Evolutionary conservation across 2,797 vertebrate species (phyloP), one percentile per base, ranked within the genome.

Genomic region (Spondyliosoma cantharus): DNA sequence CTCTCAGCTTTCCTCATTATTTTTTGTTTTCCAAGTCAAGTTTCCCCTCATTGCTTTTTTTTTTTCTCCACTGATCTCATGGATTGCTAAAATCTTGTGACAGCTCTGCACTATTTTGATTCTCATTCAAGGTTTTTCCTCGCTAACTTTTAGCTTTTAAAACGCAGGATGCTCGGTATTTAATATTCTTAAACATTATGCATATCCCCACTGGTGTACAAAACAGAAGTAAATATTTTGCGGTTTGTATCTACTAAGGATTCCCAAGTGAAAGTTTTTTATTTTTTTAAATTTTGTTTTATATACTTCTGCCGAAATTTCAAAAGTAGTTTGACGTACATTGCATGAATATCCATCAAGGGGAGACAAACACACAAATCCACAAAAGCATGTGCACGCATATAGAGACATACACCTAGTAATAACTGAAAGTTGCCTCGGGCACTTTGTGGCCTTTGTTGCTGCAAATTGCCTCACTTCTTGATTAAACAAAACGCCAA

Each of bases 401-500:
- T 13, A 60, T 14, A 45, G 81, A 80, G 61, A 80, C 71, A 67
- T 20, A 76, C 46, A 25, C 62, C 71, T 71, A 84, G 76, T 83
- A 68, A 82, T 76, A 78, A 75, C 71, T 71, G 45, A 84, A 85
- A 81, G 60, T 84, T 70, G 71, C 88, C 80, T 76, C 75, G 42
- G 81, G 82, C 67, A 68, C 76, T 90, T 86, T 82, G 49, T 82
- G 87, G 86, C 84, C 75, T 88, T 91, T 93, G 90, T 88, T 88
- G 81, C 82, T 7, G 52, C 85, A 92, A 91, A 93, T 93, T 87
- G 89, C 84, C 63, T 87, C 80, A 89, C 72, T 88, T 78, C 78
- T 93, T 92, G 86, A 94, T 94, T 93, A 93, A 92, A 90, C 81
- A 89, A 92, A 91, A 91, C 71, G 74, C 85, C 84, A 88, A 89